phyloP scores from a whole-genome alignment of 2,113 vertebrate species.

The Melospiza melodia region DNA sequence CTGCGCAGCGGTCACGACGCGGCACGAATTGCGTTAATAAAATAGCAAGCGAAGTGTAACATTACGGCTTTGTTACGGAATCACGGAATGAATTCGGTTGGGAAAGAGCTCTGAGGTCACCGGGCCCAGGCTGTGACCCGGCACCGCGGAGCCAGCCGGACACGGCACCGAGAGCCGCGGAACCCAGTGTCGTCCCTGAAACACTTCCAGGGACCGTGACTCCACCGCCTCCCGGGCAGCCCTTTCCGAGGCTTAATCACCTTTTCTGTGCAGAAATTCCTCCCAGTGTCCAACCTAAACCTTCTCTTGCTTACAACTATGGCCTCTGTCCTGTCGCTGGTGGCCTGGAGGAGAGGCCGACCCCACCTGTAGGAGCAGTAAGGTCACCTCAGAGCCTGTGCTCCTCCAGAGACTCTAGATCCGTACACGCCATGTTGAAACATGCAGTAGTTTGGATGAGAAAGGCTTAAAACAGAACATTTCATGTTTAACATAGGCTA shows the following conservation, averaged over 20 bases:
- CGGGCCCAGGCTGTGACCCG: rapidly evolving
- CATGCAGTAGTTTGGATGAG: background rate
- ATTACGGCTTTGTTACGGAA: background rate
- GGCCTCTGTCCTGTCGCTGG: rapidly evolving
- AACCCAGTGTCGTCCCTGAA: no score
- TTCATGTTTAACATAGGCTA: background rate
- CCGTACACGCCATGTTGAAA: background rate
- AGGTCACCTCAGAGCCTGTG: background rate
- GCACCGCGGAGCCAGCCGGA: rapidly evolving
- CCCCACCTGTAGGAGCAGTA: rapidly evolving
- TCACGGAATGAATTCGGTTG: rapidly evolving
- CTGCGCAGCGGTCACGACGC: background rate
- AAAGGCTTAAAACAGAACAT: background rate
- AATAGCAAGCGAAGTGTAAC: background rate
- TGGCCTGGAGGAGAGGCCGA: background rate
- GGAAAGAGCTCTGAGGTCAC: background rate
- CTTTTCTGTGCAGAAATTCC: background rate
- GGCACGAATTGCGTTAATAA: background rate
- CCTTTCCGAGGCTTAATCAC: rapidly evolving
- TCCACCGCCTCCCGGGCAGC: background rate
- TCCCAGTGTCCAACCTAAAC: no score
- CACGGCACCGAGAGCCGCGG: background rate
- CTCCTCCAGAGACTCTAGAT: background rate
- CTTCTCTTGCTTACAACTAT: rapidly evolving
- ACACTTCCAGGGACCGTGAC: background rate